These are phyloP conservation scores for Trialeurodes vaporariorum DNA, from an alignment of 1,140 invertebrate genomes.

Conservation along the genomic window DNA sequence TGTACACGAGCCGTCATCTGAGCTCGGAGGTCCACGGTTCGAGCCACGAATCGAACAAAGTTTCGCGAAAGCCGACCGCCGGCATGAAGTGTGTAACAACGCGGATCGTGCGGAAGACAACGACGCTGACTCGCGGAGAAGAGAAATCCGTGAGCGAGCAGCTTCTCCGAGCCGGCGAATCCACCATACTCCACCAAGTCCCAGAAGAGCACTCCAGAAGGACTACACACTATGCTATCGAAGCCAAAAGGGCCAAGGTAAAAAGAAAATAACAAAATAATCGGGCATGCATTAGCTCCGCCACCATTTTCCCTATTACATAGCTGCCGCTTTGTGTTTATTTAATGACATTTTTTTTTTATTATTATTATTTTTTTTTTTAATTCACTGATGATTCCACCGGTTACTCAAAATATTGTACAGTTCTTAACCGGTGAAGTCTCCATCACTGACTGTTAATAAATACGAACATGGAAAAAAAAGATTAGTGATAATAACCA, in stretches of 20 bases:
- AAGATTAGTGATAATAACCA: too few species aligned
- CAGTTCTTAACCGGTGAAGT: too few species aligned
- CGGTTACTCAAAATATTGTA: too few species aligned
- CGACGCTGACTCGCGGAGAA: constrained; percentile 75
- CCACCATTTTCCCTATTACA: too few species aligned
- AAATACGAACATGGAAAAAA: too few species aligned
- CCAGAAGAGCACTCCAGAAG: constrained; percentile 24
- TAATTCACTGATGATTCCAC: too few species aligned
- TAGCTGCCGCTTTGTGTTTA: too few species aligned
- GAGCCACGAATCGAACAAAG: constrained; percentile 65
- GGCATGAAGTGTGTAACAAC: constrained; percentile 70
- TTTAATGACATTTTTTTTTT: too few species aligned
- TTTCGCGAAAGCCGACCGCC: constrained; percentile 58
- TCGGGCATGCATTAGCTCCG: too few species aligned
- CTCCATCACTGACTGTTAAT: too few species aligned
- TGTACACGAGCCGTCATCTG: constrained; percentile 66
- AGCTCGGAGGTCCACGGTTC: constrained; percentile 74
- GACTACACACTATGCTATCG: constrained; percentile 25
- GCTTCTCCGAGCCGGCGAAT: constrained; percentile 42
- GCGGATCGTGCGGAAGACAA: constrained; percentile 77
- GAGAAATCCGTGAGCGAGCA: constrained; percentile 62
- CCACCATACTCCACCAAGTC: constrained; percentile 36
- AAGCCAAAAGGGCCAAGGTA: constrained; percentile 48
- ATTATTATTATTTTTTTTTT: too few species aligned
- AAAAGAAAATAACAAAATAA: not conserved